Base-by-base conservation (phyloP, 2,888 invertebrate species). In the Drosophila fulvimacula region DNA sequence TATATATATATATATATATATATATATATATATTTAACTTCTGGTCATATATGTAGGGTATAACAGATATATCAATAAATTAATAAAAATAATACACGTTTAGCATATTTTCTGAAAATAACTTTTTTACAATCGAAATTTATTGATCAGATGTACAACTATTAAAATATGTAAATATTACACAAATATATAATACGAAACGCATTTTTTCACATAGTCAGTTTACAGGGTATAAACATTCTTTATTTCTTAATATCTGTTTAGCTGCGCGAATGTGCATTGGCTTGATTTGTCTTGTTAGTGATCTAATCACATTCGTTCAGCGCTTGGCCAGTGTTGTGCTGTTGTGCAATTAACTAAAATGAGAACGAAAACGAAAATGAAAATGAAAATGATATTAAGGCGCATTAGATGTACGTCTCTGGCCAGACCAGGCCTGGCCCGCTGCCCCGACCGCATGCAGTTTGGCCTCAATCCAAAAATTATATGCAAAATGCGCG, bases 401-500 rank as follows among this genome's bases (percentile, higher is more conserved):
- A 86, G 83, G 72, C 79, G 70, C 70, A 76, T 76, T 83, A 71
- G 79, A 76, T 76, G 60, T 48, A 58, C 69, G 30, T 24, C 21
- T 5, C 42, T n/a, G 24, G 7, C 38, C 11, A 38, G 10, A 17
- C 17, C 42, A 15, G 24, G 7, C 38, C 11, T n/a, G 10, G 39
- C 17, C 38, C 34, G 44, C 27, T 10, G 36, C 42, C 38, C 21
- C 59, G 17, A 17, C n/a, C 17, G 61, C 56, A 55, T 55, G 39
- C 46, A 63, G 58, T 82, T 82, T 82, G 82, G 82, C 82, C 73
- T 61, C 42, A 78, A 53, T 85, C 82, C 85, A 82, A 82, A 70
- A 82, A 82, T 39, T 84, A 79, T 81, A 81, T 82, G 82, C 78
- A 76, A 84, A 77, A 73, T 77, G 77, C 70, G 73, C 66, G 69